These are phyloP conservation scores for Brachionus sp. DNA, from an alignment of 1,140 invertebrate genomes.

Conservation along the genomic window DNA sequence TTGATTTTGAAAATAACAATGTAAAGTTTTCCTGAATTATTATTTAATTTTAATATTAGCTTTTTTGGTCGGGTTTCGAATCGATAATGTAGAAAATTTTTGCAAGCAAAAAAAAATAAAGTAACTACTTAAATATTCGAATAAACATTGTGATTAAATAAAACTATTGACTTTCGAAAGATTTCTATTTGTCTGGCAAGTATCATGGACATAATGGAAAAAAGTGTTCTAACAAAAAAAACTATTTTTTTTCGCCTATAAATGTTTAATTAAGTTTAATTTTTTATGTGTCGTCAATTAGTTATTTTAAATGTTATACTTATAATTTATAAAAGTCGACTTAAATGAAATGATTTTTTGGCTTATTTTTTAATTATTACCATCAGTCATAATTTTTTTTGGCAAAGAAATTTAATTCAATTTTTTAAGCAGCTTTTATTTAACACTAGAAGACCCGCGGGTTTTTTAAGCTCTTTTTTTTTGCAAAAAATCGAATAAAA, in stretches of 20 bases:
- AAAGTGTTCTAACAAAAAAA: background rate
- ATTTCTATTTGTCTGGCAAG: background rate
- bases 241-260: background rate
- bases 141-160: background rate
- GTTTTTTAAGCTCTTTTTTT: too few species aligned
- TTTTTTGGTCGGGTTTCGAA: constrained; percentile 7
- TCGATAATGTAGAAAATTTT: background rate
- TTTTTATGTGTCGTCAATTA: background rate
- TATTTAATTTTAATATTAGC: background rate
- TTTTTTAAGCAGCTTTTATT: too few species aligned
- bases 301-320: background rate
- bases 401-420: too few species aligned
- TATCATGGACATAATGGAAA: background rate
- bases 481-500: too few species aligned
- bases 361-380: too few species aligned
- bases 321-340: too few species aligned
- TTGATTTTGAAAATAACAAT: background rate
- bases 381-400: too few species aligned
- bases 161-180: background rate
- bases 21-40: background rate
- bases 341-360: too few species aligned
- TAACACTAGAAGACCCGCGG: too few species aligned
- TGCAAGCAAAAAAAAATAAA: background rate
- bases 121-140: background rate
- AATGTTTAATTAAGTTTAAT: background rate